Percentiles rank a stretch among this genome's conserved stretches.
These are phyloP conservation scores for Smutsia gigantea DNA, from an alignment of 2,797 vertebrate species.

Conservation along the genomic window DNA sequence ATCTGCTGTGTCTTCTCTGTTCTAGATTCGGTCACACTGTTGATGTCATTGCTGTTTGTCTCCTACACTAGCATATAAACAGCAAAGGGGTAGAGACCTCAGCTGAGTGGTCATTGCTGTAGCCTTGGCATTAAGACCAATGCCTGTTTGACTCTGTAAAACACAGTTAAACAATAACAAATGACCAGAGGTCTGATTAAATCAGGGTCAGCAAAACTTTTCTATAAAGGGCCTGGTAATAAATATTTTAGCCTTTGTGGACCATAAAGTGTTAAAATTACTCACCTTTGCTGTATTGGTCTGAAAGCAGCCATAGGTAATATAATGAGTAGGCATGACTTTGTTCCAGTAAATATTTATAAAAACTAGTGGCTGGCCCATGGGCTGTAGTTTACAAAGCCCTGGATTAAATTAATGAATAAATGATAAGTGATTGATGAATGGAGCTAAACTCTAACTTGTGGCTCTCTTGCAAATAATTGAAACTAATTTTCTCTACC, in stretches of 20 bases:
- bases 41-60: neutral
- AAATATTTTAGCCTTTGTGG: neutral
- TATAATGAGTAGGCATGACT: neutral
- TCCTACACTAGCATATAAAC: neutral
- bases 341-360: slow-evolving; percentile 12
- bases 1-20: neutral
- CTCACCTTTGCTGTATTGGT: neutral
- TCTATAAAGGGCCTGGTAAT: neutral
- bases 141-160: neutral
- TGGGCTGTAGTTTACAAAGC: neutral
- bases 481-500: neutral
- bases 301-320: neutral
- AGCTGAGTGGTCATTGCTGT: neutral
- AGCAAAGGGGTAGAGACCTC: neutral
- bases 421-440: neutral
- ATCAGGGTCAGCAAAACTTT: neutral
- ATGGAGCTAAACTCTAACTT: neutral
- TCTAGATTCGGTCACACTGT: neutral
- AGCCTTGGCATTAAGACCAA: neutral
- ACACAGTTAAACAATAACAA: neutral
- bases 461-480: neutral
- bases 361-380: neutral
- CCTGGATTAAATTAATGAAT: slow-evolving; percentile 2
- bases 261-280: neutral
- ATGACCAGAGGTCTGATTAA: neutral